phyloP scores from a whole-genome alignment of 2,888 invertebrate species.

The Beris chalybata region DNA sequence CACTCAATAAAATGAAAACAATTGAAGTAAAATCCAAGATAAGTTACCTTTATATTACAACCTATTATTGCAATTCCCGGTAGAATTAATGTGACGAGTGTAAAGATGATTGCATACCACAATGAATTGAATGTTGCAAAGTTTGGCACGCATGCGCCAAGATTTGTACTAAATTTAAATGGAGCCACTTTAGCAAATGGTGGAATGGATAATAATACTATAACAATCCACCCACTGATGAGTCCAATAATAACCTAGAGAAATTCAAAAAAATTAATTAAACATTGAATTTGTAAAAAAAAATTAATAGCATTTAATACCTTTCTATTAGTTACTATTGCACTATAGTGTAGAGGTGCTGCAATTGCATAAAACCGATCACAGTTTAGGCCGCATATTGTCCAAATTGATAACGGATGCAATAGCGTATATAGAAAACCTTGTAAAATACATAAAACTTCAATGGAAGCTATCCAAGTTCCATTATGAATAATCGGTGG shows the following conservation, averaged over 20 bases:
- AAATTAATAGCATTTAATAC: slow-evolving; percentile 54
- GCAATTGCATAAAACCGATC: slow-evolving; percentile 80
- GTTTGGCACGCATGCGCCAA: slow-evolving; percentile 69
- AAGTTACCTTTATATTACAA: slow-evolving; percentile 68
- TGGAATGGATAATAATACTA: slow-evolving; percentile 65
- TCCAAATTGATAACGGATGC: slow-evolving; percentile 77
- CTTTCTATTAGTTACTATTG: slow-evolving; percentile 72
- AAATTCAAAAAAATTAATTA: slow-evolving; percentile 24
- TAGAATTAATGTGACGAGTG: slow-evolving; percentile 65
- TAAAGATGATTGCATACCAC: slow-evolving; percentile 68
- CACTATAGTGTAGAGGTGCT: slow-evolving; percentile 77
- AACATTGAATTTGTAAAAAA: too few relatives aligned
- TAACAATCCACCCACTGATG: slow-evolving; percentile 68
- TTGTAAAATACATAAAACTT: slow-evolving; percentile 65
- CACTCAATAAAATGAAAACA: too few relatives aligned
- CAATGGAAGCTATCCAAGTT: slow-evolving; percentile 56
- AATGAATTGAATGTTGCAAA: slow-evolving; percentile 66
- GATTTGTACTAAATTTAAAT: slow-evolving; percentile 59
- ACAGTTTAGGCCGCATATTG: slow-evolving; percentile 77
- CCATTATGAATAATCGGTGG: slow-evolving; percentile 56
- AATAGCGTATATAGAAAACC: slow-evolving; percentile 71
- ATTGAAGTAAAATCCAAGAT: background rate
- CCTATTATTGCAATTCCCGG: slow-evolving; percentile 70
- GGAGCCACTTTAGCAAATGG: slow-evolving; percentile 65
- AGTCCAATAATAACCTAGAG: slow-evolving; percentile 67